Base-by-base conservation (phyloP, 2,888 invertebrate genomes). In the Luperina nickerlii region DNA sequence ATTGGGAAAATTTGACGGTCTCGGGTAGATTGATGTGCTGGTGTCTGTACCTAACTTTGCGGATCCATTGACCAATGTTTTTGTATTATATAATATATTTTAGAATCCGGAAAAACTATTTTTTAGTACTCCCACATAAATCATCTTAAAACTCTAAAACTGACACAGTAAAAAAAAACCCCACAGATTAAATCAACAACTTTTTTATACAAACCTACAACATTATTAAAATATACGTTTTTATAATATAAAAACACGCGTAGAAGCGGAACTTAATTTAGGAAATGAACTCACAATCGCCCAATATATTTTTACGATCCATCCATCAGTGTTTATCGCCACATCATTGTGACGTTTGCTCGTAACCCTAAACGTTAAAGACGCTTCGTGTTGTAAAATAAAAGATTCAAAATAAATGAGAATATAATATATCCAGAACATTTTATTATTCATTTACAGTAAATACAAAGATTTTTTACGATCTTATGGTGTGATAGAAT, bases 291-390 rank as follows among this genome's bases (percentile, higher is more conserved):
- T 87, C 87, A 87, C 90, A 90, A 91, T 90, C 90, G 84, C 87
- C 88, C 88, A 90, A 91, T 91, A 91, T 89, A 89, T 88, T 90
- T 90, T 91, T 88, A 91, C 86, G 91, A 87, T 67, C 88, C 87
- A 91, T 91, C 90, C 90, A 90, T 91, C 91, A 91, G 81, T 74
- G 82, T 89, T 90, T 90, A 91, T 90, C 87, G 91, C 83, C 84
- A 83, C 87, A 89, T 91, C 90, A 88, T 89, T 86, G 83, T 84
- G 88, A 84, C 85, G 83, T 72, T 65, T 82, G 89, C 82, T 87
- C 88, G 90, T 90, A 90, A 90, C 89, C 90, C 85, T 90, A 88
- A 88, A 85, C 84, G 87, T 63, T 89, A 84, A 87, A 89, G 86
- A 88, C 82, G 83, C 78, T 87, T 54, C 63, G 54, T 77, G 84